Base-by-base conservation (phyloP, 1,140 invertebrate species). In the Zophobas morio region DNA sequence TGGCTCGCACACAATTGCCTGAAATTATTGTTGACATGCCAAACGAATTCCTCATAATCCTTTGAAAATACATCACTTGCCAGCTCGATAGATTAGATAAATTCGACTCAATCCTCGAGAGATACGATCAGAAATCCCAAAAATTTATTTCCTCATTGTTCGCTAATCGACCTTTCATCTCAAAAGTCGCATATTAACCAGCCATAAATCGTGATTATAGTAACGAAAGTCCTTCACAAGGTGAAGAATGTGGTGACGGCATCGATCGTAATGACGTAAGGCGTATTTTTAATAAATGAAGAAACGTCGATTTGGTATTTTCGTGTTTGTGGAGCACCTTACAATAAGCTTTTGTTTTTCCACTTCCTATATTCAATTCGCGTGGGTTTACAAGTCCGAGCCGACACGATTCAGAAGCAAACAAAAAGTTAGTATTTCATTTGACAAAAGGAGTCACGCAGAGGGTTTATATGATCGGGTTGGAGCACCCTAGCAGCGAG, bases 221-320 rank as follows among this genome's bases (percentile, higher is more conserved):
- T 8, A 20, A 46, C 42, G 42, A 46, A 46, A 46, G 42, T 46
- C 42, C 8, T 4, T 8, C 3, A 46, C 42, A 46, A 46, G 42
- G 42, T 46, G 42, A 46, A 46, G 42, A 46, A 4, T 46, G 42
- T 46, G 8, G 42, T 46, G 42, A 46, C 42, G 42, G 8, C 42
- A 46, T 46, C 42, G 42, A 46, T 46, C 42, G 42, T 3, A 46
- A 46, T 46, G 42, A 46, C 42, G 42, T 57, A 37, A 33, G 39
- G 51, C 51, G 33, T 66, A 4, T 42, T 51, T 72, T 20, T 2
- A 35, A 72, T n/a, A n/a, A 35, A 8, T 40, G 47, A 71, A 42
- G 20, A 20, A 39, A 76, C 49, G 36, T 76, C 37, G 42, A 46
- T 46, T 46, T 46, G 46, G 33, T 54, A 75, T n/a, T 74, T 34